Base-by-base conservation (phyloP, 2,888 invertebrate species). In the Acleris holmiana region DNA sequence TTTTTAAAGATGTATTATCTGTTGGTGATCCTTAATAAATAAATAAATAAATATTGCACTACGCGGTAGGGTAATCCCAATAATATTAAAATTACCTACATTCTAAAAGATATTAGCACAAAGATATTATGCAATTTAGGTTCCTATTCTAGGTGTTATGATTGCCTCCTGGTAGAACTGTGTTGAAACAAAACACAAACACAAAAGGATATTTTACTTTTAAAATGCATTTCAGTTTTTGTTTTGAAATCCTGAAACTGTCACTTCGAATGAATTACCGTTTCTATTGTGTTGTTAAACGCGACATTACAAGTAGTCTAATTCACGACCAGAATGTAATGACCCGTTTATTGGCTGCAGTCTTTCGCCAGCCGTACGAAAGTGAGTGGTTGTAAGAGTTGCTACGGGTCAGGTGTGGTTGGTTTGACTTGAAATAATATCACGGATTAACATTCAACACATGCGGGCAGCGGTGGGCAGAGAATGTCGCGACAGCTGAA, bases 381-480 rank as follows among this genome's bases (percentile, higher is more conserved):
- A 60, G 48, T 51, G 53, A 56, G 59, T 56, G 66, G 66, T 62
- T 64, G 66, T 69, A 50, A 67, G 61, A 21, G 61, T 65, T 65
- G 67, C 62, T 57, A 69, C 66, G 66, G 86, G 76, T 78, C 83
- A 75, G 68, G 64, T 56, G 76, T 71, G 71, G 74, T 71, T 79
- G 81, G 83, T 74, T 76, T 71, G 68, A 61, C 67, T 70, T 73
- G 76, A 80, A 81, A 83, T 78, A 78, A 76, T 83, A 85, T 83
- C 81, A 80, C 79, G 83, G 85, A 82, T 53, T 53, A 44, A 41
- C 85, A 88, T 88, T 85, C 79, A 73, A 83, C 86, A 86, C 83
- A 85, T 83, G 80, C 81, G 83, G 80, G 75, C 73, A 77, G 79
- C 78, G 82, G 88, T 85, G 88, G 85, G 84, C 85, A 84, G 84